These are phyloP conservation scores for Martes martes DNA, from an alignment of 2,113 vertebrate genomes.

Conservation along the genomic window DNA sequence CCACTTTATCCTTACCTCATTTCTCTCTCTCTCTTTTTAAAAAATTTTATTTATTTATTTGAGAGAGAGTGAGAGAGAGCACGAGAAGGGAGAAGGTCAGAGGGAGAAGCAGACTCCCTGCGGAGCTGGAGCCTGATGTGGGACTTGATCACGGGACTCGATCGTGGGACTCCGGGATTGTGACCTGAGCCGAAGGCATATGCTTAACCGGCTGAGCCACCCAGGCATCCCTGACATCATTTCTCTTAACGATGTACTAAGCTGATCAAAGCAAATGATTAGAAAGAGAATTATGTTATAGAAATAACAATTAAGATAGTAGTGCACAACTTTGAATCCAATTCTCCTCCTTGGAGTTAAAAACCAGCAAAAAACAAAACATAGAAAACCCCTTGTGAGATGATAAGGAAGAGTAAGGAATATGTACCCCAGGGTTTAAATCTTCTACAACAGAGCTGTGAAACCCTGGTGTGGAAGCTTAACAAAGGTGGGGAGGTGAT, in stretches of 20 bases:
- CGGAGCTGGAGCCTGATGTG: no score
- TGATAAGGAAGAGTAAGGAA: background rate
- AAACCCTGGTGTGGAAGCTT: background rate
- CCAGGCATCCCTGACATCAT: background rate
- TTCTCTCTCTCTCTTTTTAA: background rate
- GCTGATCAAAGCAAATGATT: background rate
- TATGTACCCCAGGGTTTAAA: background rate
- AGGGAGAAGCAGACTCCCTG: no score
- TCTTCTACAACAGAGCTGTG: background rate
- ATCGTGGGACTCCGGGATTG: no score
- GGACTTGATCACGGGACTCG: no score
- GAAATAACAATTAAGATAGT: constrained; percentile 1
- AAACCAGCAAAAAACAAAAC: background rate
- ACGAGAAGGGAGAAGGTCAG: no score
- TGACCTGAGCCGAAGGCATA: no score
- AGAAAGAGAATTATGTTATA: background rate
- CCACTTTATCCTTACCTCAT: background rate
- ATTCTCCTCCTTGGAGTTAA: background rate
- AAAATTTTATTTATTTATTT: no score
- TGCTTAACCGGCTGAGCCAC: no score
- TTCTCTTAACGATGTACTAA: background rate
- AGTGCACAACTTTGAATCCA: background rate
- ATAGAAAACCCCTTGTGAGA: background rate
- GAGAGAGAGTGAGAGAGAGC: no score
- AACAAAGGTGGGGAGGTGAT: background rate